Percentiles rank a stretch among this genome's conserved stretches.
phyloP scores from a whole-genome alignment of 2,113 vertebrate genomes.

The Myotis yumanensis region DNA sequence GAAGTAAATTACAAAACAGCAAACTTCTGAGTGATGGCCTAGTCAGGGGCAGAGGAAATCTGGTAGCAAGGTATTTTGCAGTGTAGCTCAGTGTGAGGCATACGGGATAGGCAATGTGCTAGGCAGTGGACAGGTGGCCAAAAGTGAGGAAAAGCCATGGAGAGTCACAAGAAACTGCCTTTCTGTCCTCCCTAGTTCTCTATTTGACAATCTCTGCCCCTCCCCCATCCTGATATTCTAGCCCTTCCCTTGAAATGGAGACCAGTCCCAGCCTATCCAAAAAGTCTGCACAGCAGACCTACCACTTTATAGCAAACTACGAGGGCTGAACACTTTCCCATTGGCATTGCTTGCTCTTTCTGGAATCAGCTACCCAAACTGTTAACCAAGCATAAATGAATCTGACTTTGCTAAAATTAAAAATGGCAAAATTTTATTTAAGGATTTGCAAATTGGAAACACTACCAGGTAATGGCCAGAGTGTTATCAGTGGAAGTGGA shows the following conservation, averaged over 20 bases:
- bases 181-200: neutral
- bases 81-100: neutral
- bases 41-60: neutral
- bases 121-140: neutral
- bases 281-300: neutral
- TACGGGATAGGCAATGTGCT: neutral
- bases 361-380: neutral
- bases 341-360: neutral
- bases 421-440: neutral
- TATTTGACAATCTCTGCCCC: neutral
- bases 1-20: constrained; percentile 64
- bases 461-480: neutral
- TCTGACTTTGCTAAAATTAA: neutral
- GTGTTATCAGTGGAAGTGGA: neutral
- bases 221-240: neutral
- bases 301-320: neutral
- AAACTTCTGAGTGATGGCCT: constrained; percentile 41
- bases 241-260: neutral
- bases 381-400: neutral
- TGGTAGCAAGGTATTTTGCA: neutral
- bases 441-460: neutral
- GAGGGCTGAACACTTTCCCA: neutral
- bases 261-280: neutral
- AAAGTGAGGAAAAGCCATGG: neutral
- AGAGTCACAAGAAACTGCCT: neutral